These are phyloP conservation scores for Chaenocephalus aceratus DNA, from an alignment of 2,113 vertebrate genomes.

Conservation along the genomic window DNA sequence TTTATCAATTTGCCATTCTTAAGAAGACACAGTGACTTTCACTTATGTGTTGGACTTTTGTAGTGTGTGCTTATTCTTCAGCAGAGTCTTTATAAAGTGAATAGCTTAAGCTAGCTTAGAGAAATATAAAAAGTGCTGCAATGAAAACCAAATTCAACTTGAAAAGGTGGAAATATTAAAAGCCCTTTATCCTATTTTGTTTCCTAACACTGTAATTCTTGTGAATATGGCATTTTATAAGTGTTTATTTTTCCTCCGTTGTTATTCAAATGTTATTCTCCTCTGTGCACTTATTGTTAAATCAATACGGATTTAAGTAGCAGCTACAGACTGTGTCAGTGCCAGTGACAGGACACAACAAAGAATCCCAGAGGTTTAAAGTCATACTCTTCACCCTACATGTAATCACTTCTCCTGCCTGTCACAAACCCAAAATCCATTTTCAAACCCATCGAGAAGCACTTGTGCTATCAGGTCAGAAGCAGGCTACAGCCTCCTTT, in stretches of 20 bases:
- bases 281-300: not conserved
- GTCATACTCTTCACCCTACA: slow-evolving; percentile 3
- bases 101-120: slow-evolving; percentile 6
- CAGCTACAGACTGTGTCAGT: not conserved
- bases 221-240: not conserved
- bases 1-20: slow-evolving; percentile 24
- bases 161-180: slow-evolving; percentile 18
- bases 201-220: slow-evolving; percentile 10
- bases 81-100: slow-evolving; percentile 1
- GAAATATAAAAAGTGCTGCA: slow-evolving; percentile 15
- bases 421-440: slow-evolving; percentile 24
- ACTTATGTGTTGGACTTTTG: not conserved
- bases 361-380: slow-evolving; percentile 26
- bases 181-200: slow-evolving; percentile 12
- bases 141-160: slow-evolving; percentile 13
- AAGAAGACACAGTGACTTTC: slow-evolving; percentile 12
- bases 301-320: slow-evolving; percentile 8
- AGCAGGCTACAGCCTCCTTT: slow-evolving; percentile 14
- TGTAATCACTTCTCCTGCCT: slow-evolving; percentile 18
- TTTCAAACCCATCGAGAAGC: slow-evolving; percentile 1
- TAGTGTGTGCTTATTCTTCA: not conserved
- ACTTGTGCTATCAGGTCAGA: slow-evolving; percentile 31
- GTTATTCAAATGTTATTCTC: slow-evolving; percentile 20
- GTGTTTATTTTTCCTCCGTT: not conserved
- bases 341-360: slow-evolving; percentile 18